Base-by-base conservation (phyloP, 2,888 invertebrate genomes). In the Lasius fuliginosus region DNA sequence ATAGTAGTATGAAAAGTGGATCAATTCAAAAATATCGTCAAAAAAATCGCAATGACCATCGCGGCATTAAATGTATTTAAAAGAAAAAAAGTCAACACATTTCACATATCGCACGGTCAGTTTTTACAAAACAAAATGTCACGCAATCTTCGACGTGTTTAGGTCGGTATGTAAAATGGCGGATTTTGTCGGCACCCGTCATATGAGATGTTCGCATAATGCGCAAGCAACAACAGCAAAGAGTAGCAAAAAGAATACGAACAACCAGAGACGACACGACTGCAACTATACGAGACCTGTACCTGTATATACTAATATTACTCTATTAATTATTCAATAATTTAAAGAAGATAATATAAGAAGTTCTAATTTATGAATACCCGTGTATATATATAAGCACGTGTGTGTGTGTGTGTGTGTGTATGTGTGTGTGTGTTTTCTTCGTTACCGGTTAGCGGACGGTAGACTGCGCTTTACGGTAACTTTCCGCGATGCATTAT, bases 281-380 rank as follows among this genome's bases (percentile, higher is more conserved):
- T 95, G 95, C 94, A 95, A 95, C 95, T 95, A 94, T 95, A 94
- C 95, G 95, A 95, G 95, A 95, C 95, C 95, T 95, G 95, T 95
- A 95, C 95, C 94, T 95, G 94, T 95, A 95, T 91, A 95, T 94
- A 94, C 92, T 94, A 94, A 92, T 90, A 93, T 93, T 92, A 92
- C 89, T 53, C 49, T 92, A 90, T 92, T 92, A 92, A 92, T 92
- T 91, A 91, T 89, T 91, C 91, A 86, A 90, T 93, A 92, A 92
- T 92, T 92, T 92, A 92, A 91, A 81, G 42, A 89, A 90, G 90
- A 86, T 93, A 93, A 93, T 85, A 92, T 90, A 90, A 90, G 93
- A 89, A 91, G 90, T 91, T 93, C 91, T 93, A 92, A 93, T 93
- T 93, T 92, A 92, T 92, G 89, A 91, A 90, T 87, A 91, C 82